Percentiles rank a stretch among this genome's conserved stretches.
These are phyloP conservation scores for Thalassoma bifasciatum DNA, from an alignment of 2,113 vertebrate genomes.

Conservation along the genomic window DNA sequence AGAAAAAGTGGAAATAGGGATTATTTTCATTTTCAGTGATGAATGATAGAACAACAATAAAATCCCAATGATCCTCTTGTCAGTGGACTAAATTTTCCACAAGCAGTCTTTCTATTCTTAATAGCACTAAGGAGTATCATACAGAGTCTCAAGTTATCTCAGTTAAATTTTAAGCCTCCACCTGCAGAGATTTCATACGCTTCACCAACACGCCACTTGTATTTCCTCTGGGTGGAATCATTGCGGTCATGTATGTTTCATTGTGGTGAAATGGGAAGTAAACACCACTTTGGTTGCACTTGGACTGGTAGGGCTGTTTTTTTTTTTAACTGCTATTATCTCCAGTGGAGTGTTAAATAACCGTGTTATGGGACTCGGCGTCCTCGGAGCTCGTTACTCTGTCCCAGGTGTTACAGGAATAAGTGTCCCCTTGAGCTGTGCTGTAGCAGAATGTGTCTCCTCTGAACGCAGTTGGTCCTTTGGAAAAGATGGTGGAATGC, in stretches of 20 bases:
- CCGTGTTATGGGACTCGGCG: conserved; percentile 60
- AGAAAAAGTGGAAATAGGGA: no score
- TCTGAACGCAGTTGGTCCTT: conserved; percentile 50
- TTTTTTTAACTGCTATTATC: conserved; percentile 47
- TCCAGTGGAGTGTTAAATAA: conserved; percentile 74
- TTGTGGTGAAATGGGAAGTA: conserved; percentile 28
- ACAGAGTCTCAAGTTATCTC: no score
- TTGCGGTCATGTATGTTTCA: conserved; percentile 36
- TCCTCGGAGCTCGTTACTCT: conserved; percentile 70
- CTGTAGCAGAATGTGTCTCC: conserved; percentile 60
- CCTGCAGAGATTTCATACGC: conserved; percentile 1
- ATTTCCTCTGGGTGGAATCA: conserved; percentile 9
- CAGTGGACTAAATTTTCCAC: no score
- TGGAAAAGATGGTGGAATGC: conserved; percentile 68
- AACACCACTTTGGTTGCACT: conserved; percentile 47
- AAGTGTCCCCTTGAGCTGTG: conserved; percentile 69
- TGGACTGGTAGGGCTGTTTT: conserved; percentile 28
- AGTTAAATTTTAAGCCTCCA: background rate
- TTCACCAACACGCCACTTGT: conserved; percentile 10
- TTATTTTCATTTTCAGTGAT: no score
- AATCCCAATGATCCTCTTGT: no score
- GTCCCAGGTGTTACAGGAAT: conserved; percentile 68
- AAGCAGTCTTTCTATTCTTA: no score
- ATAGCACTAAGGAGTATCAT: no score
- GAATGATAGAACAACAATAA: no score